A percentile compares a stretch with the other conserved stretches of the same genome.
Evolutionary conservation across 2,113 vertebrate genomes (phyloP).

Genomic region (Zapornia atra): DNA sequence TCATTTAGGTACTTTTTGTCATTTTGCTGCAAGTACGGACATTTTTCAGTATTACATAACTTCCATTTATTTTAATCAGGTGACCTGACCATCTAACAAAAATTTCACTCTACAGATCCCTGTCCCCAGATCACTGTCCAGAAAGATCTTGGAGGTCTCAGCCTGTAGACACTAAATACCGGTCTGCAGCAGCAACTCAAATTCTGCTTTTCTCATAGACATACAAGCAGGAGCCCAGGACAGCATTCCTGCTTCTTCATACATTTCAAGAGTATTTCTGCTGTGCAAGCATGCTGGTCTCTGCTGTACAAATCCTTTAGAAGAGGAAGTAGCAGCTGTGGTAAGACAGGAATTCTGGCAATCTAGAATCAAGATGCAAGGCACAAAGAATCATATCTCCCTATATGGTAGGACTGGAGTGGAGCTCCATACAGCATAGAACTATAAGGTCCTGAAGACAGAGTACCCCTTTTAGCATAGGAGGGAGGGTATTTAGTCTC

Average conservation of each 20-base stretch:
- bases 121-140: not conserved
- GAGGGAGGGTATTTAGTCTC: not conserved
- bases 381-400: not conserved
- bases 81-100: too few relatives aligned
- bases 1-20: not conserved
- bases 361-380: not conserved
- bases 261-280: not conserved
- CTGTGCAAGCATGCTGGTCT: not conserved
- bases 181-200: not conserved
- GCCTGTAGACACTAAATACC: not conserved
- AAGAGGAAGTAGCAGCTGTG: not conserved
- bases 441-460: not conserved
- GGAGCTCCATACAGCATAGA: not conserved
- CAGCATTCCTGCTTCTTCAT: not conserved
- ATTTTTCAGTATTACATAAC: not conserved
- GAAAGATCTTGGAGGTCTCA: not conserved
- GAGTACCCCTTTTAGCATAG: not conserved
- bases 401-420: not conserved
- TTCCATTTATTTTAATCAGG: not conserved
- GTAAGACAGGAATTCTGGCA: not conserved
- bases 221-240: not conserved
- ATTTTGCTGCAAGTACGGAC: not conserved
- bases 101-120: too few relatives aligned
- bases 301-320: not conserved
- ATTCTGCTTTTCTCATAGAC: not conserved